Conservation (phyloP, 1,140 invertebrate species). For the Atopsyche davidsoni region DNA sequence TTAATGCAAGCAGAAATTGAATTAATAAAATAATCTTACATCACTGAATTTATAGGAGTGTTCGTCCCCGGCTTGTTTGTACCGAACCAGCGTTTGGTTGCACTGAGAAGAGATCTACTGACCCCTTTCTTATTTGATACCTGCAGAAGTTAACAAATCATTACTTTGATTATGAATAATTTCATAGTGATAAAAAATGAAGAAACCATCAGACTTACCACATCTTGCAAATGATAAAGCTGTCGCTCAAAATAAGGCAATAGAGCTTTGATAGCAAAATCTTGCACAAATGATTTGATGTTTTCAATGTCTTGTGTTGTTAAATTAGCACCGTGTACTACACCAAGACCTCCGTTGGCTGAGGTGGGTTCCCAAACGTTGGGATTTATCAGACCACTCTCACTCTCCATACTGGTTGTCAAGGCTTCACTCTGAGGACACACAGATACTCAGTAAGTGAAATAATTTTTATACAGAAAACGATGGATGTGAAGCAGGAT, state of each 20-base stretch:
- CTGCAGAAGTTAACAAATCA: conserved; percentile 32
- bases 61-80: conserved; percentile 74
- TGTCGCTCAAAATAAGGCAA: conserved; percentile 87
- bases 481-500: too few relatives aligned
- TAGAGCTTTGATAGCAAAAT: conserved; percentile 80
- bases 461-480: too few relatives aligned
- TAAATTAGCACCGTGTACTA: conserved; percentile 66
- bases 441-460: too few relatives aligned
- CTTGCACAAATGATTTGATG: conserved; percentile 77
- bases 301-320: conserved; percentile 77
- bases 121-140: conserved; percentile 84
- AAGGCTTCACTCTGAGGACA: conserved; percentile 44
- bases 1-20: background rate
- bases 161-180: conserved; percentile 2
- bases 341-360: conserved; percentile 26
- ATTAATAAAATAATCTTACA: conserved; percentile 53
- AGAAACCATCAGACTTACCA: conserved; percentile 45
- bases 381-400: conserved; percentile 51
- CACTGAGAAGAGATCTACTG: conserved; percentile 85
- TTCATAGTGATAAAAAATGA: background rate
- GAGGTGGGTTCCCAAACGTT: conserved; percentile 54
- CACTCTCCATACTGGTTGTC: conserved; percentile 52
- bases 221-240: conserved; percentile 76
- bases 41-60: conserved; percentile 68
- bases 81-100: conserved; percentile 92